These are phyloP conservation scores for Amphiprion percula DNA, from an alignment of 2,113 vertebrate genomes.

Conservation along the genomic window DNA sequence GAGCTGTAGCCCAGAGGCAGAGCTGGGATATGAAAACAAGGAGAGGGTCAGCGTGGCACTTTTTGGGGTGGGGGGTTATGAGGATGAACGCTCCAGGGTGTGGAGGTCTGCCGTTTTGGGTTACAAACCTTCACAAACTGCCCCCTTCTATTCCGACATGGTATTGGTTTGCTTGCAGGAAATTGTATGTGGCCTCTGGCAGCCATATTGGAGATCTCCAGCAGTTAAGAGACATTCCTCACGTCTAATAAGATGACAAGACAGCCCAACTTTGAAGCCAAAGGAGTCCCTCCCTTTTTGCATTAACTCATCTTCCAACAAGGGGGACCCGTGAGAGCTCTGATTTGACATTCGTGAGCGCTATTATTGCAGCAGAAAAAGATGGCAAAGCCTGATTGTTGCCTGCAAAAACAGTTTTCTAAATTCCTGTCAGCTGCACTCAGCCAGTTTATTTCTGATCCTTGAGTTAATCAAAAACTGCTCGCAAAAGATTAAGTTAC, in stretches of 20 bases:
- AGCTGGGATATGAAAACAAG: constrained; percentile 63
- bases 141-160: constrained; percentile 54
- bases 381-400: background rate
- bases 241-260: constrained; percentile 31
- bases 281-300: constrained; percentile 12
- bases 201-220: constrained; percentile 22
- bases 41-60: constrained; percentile 61
- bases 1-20: constrained; percentile 68
- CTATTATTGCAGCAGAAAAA: background rate
- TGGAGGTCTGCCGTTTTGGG: constrained; percentile 53
- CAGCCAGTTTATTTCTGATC: background rate
- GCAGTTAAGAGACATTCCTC: constrained; percentile 29
- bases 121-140: constrained; percentile 63
- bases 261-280: constrained; percentile 25
- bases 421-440: constrained; percentile 14
- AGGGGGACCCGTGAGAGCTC: background rate
- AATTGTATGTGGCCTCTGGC: constrained; percentile 46
- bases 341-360: background rate
- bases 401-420: background rate
- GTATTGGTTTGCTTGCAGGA: constrained; percentile 26
- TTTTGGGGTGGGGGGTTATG: constrained; percentile 46
- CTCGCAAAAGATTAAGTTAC: constrained; percentile 5
- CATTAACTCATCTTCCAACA: background rate
- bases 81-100: constrained; percentile 62
- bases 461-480: constrained; percentile 10